These are phyloP conservation scores for Andricus grossulariae DNA, from an alignment of 1,140 invertebrate genomes.

Conservation along the genomic window DNA sequence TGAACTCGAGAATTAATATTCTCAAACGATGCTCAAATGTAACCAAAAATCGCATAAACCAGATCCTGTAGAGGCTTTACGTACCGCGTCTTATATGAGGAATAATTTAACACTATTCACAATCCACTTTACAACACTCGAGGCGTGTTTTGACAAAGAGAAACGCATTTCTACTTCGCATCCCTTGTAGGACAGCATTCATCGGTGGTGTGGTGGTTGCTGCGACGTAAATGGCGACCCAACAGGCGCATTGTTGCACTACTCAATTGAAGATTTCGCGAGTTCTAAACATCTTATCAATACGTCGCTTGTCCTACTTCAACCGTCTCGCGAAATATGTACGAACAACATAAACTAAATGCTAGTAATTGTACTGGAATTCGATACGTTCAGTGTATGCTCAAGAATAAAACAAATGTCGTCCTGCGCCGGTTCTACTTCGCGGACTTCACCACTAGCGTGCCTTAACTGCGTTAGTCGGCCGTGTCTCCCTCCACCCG, in stretches of 20 bases:
- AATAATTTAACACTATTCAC: conserved; percentile 19
- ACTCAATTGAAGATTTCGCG: not conserved
- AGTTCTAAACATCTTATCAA: not conserved
- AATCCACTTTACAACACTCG: not conserved
- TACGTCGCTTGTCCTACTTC: not conserved
- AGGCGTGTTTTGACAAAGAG: not conserved
- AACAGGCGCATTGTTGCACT: conserved; percentile 15
- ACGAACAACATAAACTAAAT: not conserved
- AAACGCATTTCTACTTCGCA: not conserved
- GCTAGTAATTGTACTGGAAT: not conserved
- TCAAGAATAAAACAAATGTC: not conserved
- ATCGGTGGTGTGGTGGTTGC: not conserved
- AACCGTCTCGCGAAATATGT: conserved; percentile 1
- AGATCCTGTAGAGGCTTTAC: not conserved
- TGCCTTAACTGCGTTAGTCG: not conserved
- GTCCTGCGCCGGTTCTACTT: conserved; percentile 10
- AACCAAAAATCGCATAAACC: conserved; percentile 23
- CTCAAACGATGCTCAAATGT: not conserved
- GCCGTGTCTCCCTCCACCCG: not conserved
- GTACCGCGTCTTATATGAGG: conserved; percentile 1
- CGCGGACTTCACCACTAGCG: not conserved
- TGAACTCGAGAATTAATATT: not conserved
- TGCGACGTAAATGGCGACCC: not conserved
- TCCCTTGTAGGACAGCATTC: not conserved
- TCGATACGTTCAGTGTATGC: not conserved